A percentile compares a stretch with the other conserved stretches of the same genome.
Conservation (phyloP, 2,797 vertebrate genomes). For the Labroides dimidiatus region DNA sequence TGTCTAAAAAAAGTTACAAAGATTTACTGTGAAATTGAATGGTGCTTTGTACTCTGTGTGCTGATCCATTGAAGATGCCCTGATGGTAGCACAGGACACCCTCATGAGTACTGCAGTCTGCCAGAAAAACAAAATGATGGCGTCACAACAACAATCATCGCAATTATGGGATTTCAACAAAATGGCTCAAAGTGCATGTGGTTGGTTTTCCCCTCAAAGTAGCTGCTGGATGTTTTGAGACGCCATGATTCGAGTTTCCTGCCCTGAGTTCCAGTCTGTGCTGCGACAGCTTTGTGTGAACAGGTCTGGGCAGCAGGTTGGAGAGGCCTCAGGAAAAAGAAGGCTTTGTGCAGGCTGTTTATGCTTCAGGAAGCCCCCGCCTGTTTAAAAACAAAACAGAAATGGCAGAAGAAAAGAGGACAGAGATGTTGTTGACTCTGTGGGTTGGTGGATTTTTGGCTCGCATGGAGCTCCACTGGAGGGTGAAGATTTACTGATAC, state of each 20-base stretch:
- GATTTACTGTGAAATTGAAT: background rate
- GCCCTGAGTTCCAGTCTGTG: background rate
- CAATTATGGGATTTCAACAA: constrained; percentile 3
- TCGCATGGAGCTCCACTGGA: background rate
- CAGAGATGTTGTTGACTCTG: constrained; percentile 36
- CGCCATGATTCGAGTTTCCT: constrained; percentile 15
- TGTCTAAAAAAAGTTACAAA: background rate
- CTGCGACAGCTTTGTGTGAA: constrained; percentile 7
- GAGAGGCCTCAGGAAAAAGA: constrained; percentile 55
- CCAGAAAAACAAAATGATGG: background rate
- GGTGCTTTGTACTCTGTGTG: background rate
- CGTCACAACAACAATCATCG: background rate
- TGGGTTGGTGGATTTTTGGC: constrained; percentile 28
- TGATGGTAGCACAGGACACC: background rate
- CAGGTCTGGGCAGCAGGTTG: constrained; percentile 43
- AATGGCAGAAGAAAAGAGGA: constrained; percentile 17
- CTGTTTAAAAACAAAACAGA: constrained; percentile 54
- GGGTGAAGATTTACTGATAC: constrained; percentile 3
- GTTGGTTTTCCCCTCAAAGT: background rate
- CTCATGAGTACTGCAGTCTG: background rate
- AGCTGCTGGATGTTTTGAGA: background rate
- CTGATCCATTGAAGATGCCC: background rate
- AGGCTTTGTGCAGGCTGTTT: constrained; percentile 49
- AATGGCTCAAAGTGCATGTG: background rate
- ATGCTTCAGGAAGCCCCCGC: constrained; percentile 58